A percentile compares a stretch with the other conserved stretches of the same genome.
These are phyloP conservation scores for Thunnus albacares DNA, from an alignment of 2,797 vertebrate species.

Conservation along the genomic window DNA sequence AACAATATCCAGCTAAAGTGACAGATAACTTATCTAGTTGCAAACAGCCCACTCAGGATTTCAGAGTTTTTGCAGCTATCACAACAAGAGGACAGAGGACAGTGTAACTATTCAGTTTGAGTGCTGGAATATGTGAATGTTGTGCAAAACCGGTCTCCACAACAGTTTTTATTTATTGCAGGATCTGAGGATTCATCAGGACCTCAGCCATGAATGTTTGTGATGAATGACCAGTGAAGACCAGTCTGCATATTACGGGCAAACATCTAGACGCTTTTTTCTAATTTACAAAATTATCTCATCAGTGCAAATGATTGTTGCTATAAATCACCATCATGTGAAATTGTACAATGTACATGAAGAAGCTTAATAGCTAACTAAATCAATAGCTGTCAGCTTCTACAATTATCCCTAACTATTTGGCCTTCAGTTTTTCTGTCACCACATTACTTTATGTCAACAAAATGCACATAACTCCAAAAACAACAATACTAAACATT, in stretches of 20 bases:
- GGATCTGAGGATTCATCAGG: conserved; percentile 6
- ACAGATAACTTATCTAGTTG: conserved; percentile 31
- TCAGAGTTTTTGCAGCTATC: conserved; percentile 25
- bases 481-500: neutral
- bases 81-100: conserved; percentile 7
- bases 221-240: conserved; percentile 8
- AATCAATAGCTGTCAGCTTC: conserved; percentile 50
- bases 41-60: conserved; percentile 39
- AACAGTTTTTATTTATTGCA: neutral
- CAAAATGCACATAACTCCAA: neutral
- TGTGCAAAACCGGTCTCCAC: conserved; percentile 7
- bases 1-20: conserved; percentile 33
- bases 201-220: neutral
- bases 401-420: conserved; percentile 31
- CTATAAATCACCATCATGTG: conserved; percentile 35
- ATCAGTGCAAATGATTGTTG: conserved; percentile 24
- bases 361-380: conserved; percentile 17
- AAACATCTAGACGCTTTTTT: conserved; percentile 2
- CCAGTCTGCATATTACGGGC: neutral
- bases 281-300: conserved; percentile 23
- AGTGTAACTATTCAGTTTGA: neutral
- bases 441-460: neutral
- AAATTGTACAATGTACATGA: conserved; percentile 22
- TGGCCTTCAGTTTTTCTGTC: conserved; percentile 4
- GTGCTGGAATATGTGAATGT: neutral